Base-by-base conservation (phyloP, 2,888 invertebrate genomes). In the Mimachlamys varia region DNA sequence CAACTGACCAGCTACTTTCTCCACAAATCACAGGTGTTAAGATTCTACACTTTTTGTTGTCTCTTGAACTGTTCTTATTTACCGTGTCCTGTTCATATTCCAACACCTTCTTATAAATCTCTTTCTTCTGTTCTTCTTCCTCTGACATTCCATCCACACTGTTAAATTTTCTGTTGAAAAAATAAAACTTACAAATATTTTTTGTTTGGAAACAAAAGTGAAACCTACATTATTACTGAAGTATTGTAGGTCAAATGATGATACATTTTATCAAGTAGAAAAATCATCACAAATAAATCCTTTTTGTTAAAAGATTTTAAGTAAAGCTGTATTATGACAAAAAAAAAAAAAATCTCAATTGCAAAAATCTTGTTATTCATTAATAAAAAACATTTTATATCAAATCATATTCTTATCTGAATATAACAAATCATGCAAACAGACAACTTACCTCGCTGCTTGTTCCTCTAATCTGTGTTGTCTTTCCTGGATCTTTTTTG, bases 71-170 rank as follows among this genome's bases (percentile, higher is more conserved):
- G 2, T n/a, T 55, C 3, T 2, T 33, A 92, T 94, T 93, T 92
- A 96, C 96, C 89, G 93, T 93, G 89, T 96, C 95, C 88, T 95
- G 95, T 92, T 96, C 96, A 93, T 95, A 96, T 38, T 95, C 95
- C 49, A 96, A 92, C 19, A 96, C 95, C 91, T 94, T 93, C 88
- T 95, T 95, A 92, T 96, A 96, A 13, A 95, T 94, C 76, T 94
- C 94, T 89, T 95, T 94, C 90, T 95, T 95, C 89, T 95, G 94
- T 91, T 95, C 94, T 87, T 96, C 96, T 88, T 96, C 96, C 89
- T 95, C 93, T 19, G 95, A 95, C 92, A 95, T 93, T 13, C 95
- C 96, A 27, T 94, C 92, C 5, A 95, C 94, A 33, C 94, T 91
- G 2, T 94, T 92, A 94, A 96, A 96, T 27, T 96, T 92, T 92